A percentile compares a stretch with the other conserved stretches of the same genome.
Conservation (phyloP, 2,797 vertebrate genomes). For the Rhadinocentrus ornatus region DNA sequence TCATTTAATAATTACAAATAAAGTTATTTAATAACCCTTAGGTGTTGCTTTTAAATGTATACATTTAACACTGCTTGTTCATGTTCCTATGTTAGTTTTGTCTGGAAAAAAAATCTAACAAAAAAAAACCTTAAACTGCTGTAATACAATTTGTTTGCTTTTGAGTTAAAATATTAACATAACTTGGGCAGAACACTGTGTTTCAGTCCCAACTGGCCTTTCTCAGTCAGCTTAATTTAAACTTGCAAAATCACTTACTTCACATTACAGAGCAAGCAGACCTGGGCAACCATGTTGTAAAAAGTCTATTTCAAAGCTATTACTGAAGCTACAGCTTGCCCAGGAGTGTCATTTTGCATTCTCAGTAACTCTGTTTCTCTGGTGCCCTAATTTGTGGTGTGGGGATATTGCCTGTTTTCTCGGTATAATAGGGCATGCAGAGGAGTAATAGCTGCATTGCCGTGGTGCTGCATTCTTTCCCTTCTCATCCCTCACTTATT, state of each 20-base stretch:
- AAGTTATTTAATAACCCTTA: not conserved
- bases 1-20: not conserved
- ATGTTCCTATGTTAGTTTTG: not conserved
- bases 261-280: conserved; percentile 20
- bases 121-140: no score
- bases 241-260: conserved; percentile 10
- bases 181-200: not conserved
- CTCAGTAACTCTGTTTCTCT: conserved; percentile 49
- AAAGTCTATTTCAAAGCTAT: conserved; percentile 62
- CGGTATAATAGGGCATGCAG: conserved; percentile 57
- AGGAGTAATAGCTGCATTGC: conserved; percentile 49
- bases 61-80: not conserved
- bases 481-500: conserved; percentile 65
- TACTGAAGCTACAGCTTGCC: conserved; percentile 53
- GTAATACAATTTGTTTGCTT: not conserved
- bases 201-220: conserved; percentile 9
- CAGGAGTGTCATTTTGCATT: conserved; percentile 55
- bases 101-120: not conserved
- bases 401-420: conserved; percentile 71
- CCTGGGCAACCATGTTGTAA: conserved; percentile 4
- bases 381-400: conserved; percentile 65
- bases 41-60: not conserved
- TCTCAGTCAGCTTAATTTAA: not conserved
- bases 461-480: conserved; percentile 35
- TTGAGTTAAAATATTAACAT: conserved; percentile 1